Percentiles rank a stretch among this genome's conserved stretches.
Conservation (phyloP, 2,113 vertebrate genomes). For the Amazona guildingii region DNA sequence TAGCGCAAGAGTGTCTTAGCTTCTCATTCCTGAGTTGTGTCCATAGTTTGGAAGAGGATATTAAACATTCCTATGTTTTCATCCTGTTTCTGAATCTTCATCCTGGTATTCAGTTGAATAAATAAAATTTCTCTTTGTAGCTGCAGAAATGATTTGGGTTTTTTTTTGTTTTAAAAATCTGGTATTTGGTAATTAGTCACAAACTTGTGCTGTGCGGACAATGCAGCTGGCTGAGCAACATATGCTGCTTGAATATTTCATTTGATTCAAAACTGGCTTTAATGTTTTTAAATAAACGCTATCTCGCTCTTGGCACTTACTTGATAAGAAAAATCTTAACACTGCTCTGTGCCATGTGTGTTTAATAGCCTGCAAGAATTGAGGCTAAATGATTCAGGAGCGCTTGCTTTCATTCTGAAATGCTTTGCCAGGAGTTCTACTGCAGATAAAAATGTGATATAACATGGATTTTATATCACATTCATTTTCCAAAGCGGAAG, state of each 20-base stretch:
- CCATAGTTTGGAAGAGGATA: background rate
- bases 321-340: background rate
- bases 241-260: background rate
- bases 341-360: accelerated
- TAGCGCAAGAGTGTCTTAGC: background rate
- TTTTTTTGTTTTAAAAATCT: background rate
- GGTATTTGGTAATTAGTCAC: background rate
- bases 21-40: background rate
- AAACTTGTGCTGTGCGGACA: background rate
- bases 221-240: background rate
- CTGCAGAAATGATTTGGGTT: background rate
- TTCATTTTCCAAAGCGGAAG: background rate
- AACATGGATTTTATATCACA: background rate
- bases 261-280: background rate
- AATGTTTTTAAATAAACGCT: no score
- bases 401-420: background rate
- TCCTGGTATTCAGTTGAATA: background rate
- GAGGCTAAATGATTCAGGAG: background rate
- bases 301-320: accelerated
- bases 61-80: background rate
- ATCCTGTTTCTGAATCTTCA: background rate
- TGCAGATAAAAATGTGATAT: background rate
- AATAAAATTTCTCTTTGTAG: background rate
- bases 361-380: background rate
- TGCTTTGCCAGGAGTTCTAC: background rate